phyloP scores from a whole-genome alignment of 2,797 vertebrate genomes.

The Premnoplex brunnescens region DNA sequence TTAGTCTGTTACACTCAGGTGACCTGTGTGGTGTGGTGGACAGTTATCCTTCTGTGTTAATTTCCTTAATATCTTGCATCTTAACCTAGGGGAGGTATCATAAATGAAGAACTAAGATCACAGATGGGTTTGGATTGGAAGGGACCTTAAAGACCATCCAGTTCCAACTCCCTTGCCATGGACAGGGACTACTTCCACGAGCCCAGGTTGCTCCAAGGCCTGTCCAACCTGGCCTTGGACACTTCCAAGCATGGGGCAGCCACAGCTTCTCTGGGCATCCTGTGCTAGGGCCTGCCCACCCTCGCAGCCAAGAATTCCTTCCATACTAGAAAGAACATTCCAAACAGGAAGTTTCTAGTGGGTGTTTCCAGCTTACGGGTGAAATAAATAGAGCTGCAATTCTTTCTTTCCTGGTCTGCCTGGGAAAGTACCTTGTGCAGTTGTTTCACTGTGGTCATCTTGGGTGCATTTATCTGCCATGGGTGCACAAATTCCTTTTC shows the following conservation, averaged over 20 bases:
- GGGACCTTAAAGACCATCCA: neutral
- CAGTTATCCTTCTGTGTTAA: neutral
- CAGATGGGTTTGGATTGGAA: neutral
- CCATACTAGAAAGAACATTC: neutral
- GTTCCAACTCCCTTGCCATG: neutral
- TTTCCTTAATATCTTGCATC: neutral
- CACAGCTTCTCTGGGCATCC: neutral
- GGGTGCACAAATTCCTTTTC: neutral
- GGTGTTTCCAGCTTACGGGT: neutral
- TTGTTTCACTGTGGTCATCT: neutral
- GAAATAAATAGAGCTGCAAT: neutral
- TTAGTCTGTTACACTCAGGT: neutral
- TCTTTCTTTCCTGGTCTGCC: neutral
- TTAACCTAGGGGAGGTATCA: neutral
- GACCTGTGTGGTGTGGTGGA: neutral
- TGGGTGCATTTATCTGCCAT: neutral
- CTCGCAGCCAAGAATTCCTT: neutral
- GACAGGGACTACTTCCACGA: neutral
- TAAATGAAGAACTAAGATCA: neutral
- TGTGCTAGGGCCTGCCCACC: neutral
- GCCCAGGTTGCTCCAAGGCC: neutral
- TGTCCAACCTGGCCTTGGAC: fast-evolving
- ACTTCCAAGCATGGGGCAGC: neutral
- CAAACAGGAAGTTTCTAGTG: neutral
- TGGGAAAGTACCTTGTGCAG: neutral